Conservation (phyloP, 2,888 invertebrate species). For the Boloria euphrosyne region DNA sequence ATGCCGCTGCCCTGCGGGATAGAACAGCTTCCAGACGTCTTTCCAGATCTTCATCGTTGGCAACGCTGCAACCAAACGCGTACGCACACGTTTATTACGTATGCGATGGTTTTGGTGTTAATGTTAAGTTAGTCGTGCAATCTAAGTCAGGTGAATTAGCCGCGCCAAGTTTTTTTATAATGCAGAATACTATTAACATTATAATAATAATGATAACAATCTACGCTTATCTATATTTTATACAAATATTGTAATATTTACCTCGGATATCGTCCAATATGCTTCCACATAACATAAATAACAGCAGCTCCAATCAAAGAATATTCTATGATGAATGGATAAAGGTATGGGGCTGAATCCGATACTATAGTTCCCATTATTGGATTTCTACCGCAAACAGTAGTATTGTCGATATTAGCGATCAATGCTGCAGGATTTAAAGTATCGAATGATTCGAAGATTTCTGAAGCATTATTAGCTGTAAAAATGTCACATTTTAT, state of each 20-base stretch:
- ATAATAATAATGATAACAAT: no score
- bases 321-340: conserved; percentile 98
- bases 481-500: conserved; percentile 47
- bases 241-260: conserved; percentile 55
- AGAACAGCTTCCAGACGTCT: conserved; percentile 94
- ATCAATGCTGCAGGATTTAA: conserved; percentile 83
- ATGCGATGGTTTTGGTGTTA: conserved; percentile 40
- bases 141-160: neutral
- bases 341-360: conserved; percentile 96
- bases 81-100: conserved; percentile 60
- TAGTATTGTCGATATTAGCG: conserved; percentile 80
- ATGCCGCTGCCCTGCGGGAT: conserved; percentile 91
- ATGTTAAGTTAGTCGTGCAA: conserved; percentile 38
- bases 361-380: conserved; percentile 96
- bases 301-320: conserved; percentile 97
- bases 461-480: conserved; percentile 71
- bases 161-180: no score
- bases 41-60: conserved; percentile 91
- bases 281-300: conserved; percentile 98
- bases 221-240: no score
- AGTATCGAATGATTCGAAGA: conserved; percentile 82
- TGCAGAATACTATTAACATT: no score
- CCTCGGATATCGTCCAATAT: conserved; percentile 94
- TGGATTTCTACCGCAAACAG: conserved; percentile 90
- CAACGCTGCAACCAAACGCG: conserved; percentile 81